These are phyloP conservation scores for Lerema accius DNA, from an alignment of 1,140 invertebrate genomes.

Conservation along the genomic window DNA sequence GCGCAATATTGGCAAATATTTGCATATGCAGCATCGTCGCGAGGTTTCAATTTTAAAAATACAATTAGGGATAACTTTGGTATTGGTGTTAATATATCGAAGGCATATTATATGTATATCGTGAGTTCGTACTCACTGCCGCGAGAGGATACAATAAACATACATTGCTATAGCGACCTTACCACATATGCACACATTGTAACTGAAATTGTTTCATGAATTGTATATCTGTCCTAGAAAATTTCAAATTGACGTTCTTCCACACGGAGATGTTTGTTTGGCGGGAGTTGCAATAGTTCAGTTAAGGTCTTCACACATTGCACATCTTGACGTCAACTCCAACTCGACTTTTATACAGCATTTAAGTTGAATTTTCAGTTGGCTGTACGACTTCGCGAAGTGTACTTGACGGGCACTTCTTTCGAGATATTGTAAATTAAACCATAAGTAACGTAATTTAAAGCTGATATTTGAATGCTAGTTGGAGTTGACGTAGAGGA, in stretches of 20 bases:
- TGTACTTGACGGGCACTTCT: too few species aligned
- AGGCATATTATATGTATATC: slow-evolving; percentile 34
- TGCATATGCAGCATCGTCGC: slow-evolving; percentile 50
- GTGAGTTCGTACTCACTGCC: slow-evolving; percentile 12
- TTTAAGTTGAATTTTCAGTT: too few species aligned
- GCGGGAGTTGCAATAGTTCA: too few species aligned
- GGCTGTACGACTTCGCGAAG: too few species aligned
- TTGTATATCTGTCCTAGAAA: background rate
- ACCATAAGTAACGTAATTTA: too few species aligned
- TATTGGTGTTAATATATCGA: slow-evolving; percentile 66
- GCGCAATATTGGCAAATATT: slow-evolving; percentile 40
- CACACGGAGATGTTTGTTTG: background rate
- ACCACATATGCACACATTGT: background rate
- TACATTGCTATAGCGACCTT: slow-evolving; percentile 1
- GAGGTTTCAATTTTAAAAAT: slow-evolving; percentile 55
- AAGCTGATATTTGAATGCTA: too few species aligned
- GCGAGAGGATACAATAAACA: slow-evolving; percentile 10
- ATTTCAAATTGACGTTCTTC: background rate
- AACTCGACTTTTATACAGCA: too few species aligned
- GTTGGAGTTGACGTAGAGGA: too few species aligned
- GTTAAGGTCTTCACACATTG: slow-evolving; percentile 10
- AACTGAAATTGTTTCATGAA: background rate
- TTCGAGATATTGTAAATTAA: too few species aligned
- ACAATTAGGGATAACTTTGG: slow-evolving; percentile 76
- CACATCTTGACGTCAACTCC: too few species aligned